These are phyloP conservation scores for Tineola bisselliella DNA, from an alignment of 2,888 invertebrate species.

Conservation along the genomic window DNA sequence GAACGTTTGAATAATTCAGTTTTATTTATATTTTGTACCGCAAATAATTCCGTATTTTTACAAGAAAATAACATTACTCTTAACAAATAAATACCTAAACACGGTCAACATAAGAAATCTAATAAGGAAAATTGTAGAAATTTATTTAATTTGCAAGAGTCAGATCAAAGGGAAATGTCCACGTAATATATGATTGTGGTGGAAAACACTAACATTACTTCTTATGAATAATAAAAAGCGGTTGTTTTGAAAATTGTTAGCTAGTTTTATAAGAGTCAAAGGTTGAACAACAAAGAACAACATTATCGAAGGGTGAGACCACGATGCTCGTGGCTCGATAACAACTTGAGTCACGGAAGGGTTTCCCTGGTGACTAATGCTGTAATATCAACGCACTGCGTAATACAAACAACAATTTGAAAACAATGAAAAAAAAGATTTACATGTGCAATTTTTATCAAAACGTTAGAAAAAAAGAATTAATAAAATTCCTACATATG, in stretches of 20 bases:
- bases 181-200: background rate
- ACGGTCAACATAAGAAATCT: too few species aligned
- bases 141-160: too few species aligned
- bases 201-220: background rate
- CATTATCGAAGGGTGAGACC: constrained; percentile 40
- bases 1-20: too few species aligned
- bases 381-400: background rate
- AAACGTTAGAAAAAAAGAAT: too few species aligned
- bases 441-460: too few species aligned
- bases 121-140: too few species aligned
- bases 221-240: background rate
- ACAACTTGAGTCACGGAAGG: constrained; percentile 61
- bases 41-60: too few species aligned
- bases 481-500: too few species aligned
- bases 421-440: background rate
- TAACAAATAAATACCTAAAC: too few species aligned
- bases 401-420: background rate
- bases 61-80: too few species aligned
- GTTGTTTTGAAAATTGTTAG: background rate
- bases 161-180: too few species aligned
- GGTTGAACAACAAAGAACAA: constrained; percentile 24
- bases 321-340: constrained; percentile 42
- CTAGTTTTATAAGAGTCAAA: constrained; percentile 3
- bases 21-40: too few species aligned
- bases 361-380: constrained; percentile 54